Conservation (phyloP, 2,888 invertebrate genomes). For the Athetis lepigone region DNA sequence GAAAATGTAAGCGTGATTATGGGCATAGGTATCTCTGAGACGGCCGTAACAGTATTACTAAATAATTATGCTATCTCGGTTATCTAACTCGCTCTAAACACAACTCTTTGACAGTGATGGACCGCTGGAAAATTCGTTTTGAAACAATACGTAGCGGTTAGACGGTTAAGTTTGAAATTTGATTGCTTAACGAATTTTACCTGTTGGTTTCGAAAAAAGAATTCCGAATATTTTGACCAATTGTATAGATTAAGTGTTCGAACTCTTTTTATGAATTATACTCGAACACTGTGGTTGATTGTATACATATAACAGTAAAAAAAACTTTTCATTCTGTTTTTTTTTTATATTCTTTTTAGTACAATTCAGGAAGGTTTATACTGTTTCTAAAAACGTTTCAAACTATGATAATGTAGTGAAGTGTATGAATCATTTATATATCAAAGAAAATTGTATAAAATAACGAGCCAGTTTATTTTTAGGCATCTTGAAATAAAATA, state of each 20-base stretch:
- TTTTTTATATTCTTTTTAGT: slow-evolving; percentile 14
- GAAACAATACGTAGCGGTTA: slow-evolving; percentile 45
- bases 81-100: slow-evolving; percentile 44
- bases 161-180: slow-evolving; percentile 21
- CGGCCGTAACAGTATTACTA: slow-evolving; percentile 52
- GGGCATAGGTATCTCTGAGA: slow-evolving; percentile 46
- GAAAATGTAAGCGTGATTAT: slow-evolving; percentile 70
- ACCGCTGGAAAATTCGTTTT: slow-evolving; percentile 36
- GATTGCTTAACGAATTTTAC: neutral
- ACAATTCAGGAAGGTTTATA: too few relatives aligned
- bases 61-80: slow-evolving; percentile 53
- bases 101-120: slow-evolving; percentile 33
- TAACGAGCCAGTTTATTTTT: slow-evolving; percentile 37
- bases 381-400: too few relatives aligned
- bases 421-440: slow-evolving; percentile 43
- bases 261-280: neutral
- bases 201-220: neutral
- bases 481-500: slow-evolving; percentile 33
- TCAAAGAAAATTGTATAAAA: slow-evolving; percentile 42
- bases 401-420: slow-evolving; percentile 45
- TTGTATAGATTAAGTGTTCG: too few relatives aligned
- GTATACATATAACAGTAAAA: neutral
- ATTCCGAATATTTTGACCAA: neutral
- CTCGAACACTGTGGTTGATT: neutral
- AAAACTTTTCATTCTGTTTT: neutral